These are phyloP conservation scores for Apeira syringaria DNA, from an alignment of 2,888 invertebrate genomes.

Conservation along the genomic window DNA sequence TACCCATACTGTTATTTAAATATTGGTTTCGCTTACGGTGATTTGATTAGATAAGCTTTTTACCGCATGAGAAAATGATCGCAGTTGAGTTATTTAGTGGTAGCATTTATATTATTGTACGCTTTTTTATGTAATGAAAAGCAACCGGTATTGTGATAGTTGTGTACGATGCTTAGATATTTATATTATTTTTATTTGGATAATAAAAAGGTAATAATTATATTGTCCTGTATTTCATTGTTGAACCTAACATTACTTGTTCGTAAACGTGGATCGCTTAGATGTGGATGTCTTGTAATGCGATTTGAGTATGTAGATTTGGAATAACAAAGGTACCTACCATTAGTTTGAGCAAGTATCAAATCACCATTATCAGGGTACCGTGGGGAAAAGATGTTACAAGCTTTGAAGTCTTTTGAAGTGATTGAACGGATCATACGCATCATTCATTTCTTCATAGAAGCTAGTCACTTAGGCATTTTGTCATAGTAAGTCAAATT, in stretches of 20 bases:
- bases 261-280: constrained; percentile 37
- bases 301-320: constrained; percentile 7
- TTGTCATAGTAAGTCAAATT: too few species aligned
- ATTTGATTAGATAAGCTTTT: constrained; percentile 21
- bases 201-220: constrained; percentile 74
- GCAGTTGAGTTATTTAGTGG: constrained; percentile 58
- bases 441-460: too few species aligned
- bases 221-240: constrained; percentile 70
- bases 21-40: constrained; percentile 19
- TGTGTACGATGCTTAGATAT: constrained; percentile 75
- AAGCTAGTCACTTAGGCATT: too few species aligned
- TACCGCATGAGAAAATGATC: constrained; percentile 21
- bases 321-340: too few species aligned
- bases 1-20: constrained; percentile 1
- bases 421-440: too few species aligned
- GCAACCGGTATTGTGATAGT: constrained; percentile 74
- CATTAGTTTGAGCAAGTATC: too few species aligned
- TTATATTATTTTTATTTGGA: constrained; percentile 69
- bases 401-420: too few species aligned
- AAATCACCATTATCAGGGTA: too few species aligned
- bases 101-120: constrained; percentile 31
- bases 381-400: too few species aligned
- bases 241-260: constrained; percentile 51
- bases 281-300: constrained; percentile 36
- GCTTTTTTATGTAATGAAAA: constrained; percentile 32